These are phyloP conservation scores for Spizella passerina DNA, from an alignment of 2,797 vertebrate species.

Conservation along the genomic window DNA sequence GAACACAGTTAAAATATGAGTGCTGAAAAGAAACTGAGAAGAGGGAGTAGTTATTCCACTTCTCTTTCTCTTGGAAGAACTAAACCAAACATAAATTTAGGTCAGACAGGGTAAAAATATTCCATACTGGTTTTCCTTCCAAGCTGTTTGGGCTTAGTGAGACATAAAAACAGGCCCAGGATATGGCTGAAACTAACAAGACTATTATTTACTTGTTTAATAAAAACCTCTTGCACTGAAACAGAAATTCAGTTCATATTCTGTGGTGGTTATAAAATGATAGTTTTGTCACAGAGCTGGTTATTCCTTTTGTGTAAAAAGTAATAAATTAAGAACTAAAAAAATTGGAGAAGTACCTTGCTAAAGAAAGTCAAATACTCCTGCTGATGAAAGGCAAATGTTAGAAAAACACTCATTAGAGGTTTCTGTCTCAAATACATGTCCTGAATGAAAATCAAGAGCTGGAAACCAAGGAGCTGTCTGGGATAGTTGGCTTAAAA, in stretches of 20 bases:
- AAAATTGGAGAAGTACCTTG: neutral
- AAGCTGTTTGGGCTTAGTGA: neutral
- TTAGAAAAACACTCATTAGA: neutral
- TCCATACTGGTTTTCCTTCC: conserved; percentile 18
- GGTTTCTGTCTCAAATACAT: neutral
- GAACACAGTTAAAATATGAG: conserved; percentile 21
- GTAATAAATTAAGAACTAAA: neutral
- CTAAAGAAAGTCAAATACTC: neutral
- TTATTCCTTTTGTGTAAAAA: neutral
- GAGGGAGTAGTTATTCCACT: conserved; percentile 36
- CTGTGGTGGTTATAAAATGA: neutral
- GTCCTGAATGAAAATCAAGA: neutral
- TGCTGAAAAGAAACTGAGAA: conserved; percentile 45
- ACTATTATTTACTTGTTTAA: conserved; percentile 16
- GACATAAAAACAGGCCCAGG: neutral
- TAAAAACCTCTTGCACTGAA: neutral
- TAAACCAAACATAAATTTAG: conserved; percentile 42
- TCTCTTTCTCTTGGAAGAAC: conserved; percentile 44
- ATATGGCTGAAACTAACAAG: neutral
- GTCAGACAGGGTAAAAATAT: conserved; percentile 53
- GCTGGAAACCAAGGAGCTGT: neutral
- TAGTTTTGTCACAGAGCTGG: neutral
- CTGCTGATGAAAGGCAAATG: neutral
- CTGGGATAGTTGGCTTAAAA: neutral
- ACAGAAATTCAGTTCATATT: neutral